phyloP scores from a whole-genome alignment of 2,888 invertebrate genomes.

The Lycaena phlaeas region DNA sequence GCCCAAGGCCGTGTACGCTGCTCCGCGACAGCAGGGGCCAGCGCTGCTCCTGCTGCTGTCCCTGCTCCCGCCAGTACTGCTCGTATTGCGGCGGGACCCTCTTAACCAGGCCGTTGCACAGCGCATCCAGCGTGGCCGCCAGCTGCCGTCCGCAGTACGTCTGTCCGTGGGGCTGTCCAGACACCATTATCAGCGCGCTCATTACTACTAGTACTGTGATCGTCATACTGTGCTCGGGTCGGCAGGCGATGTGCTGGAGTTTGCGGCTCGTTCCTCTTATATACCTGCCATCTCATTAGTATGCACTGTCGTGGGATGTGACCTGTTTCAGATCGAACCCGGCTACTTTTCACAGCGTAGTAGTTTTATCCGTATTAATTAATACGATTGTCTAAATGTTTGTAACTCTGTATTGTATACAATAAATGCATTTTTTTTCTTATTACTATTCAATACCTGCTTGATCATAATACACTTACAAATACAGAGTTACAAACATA shows the following conservation, averaged over 20 bases:
- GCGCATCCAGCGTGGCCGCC: constrained; percentile 13
- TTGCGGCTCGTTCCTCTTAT: neutral
- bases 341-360: too few relatives aligned
- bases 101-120: constrained; percentile 17
- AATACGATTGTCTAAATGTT: too few relatives aligned
- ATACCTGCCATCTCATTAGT: neutral
- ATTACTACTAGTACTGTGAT: neutral
- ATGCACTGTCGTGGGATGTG: neutral
- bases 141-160: constrained; percentile 22
- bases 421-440: too few relatives aligned
- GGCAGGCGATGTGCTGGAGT: neutral
- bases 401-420: too few relatives aligned
- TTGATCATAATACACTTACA: too few relatives aligned
- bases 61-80: too few relatives aligned
- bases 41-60: constrained; percentile 23
- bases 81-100: constrained; percentile 15
- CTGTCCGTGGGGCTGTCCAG: neutral
- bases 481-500: too few relatives aligned
- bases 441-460: too few relatives aligned
- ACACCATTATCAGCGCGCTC: neutral
- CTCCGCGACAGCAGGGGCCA: constrained; percentile 14
- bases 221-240: neutral
- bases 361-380: too few relatives aligned
- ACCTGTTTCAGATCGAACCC: too few relatives aligned
- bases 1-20: constrained; percentile 19